Evolutionary conservation across 2,113 vertebrate genomes (phyloP), one percentile per base, ranked within the genome.

Genomic region (Sebastes schlegelii): DNA sequence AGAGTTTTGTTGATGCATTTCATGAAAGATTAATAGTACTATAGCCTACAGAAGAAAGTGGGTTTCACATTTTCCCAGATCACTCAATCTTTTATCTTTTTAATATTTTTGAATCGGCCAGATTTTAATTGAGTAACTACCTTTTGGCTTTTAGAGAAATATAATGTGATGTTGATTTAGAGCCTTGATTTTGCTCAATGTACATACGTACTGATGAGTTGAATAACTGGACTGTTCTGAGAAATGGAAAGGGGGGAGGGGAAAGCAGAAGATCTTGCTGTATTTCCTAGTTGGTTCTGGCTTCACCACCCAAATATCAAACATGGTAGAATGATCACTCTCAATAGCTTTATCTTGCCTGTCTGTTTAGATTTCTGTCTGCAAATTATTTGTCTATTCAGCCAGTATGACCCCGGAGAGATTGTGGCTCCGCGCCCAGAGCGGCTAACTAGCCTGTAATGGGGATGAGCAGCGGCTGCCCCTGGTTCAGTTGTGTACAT

Each of bases 341-440:
- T 91, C 85, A 94, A 94, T 91, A 60, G 88, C 63, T 81, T 91
- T 70, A 72, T 85, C 87, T 55, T 52, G 86, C 77, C 81, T 89
- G 94, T 93, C 94, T 65, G 82, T 46, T 86, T 81, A 54, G 72
- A 88, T 95, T 88, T 85, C 75, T 76, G 85, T 94, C 86, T 76
- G 81, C 16, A 8, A 75, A 60, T 71, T 19, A 75, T 91, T 83
- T 62, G 87, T 77, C 89, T 83, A 1, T 74, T 86, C 88, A 88
- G 82, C 62, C 60, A 23, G 68, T 63, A 57, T 58, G 52, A 57
- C 62, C 26, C 54, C 5, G 2, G 40, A 43, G 74, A 66, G 57
- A 14, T 45, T 10, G 1, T 88, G 87, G 90, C 82, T 23, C 57
- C 40, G 23, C 2, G 88, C 90, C 87, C 74, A 74, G 88, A 82